phyloP scores from a whole-genome alignment of 2,888 invertebrate genomes.

The Pachliopta kotzebuea region DNA sequence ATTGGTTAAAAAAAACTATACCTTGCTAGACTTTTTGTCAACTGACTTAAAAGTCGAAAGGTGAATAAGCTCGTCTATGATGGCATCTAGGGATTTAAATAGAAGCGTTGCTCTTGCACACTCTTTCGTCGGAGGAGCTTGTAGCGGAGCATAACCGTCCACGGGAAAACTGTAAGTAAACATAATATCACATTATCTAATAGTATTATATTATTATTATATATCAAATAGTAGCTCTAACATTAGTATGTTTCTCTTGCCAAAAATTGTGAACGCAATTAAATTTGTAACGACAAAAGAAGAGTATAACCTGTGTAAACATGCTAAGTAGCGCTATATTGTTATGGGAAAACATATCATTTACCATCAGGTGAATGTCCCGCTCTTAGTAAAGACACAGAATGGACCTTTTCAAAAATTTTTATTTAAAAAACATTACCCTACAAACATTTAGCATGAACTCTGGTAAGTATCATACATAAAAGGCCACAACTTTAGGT shows the following conservation, averaged over 20 bases:
- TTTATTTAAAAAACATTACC: neutral
- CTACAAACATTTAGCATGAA: neutral
- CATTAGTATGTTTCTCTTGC: no score
- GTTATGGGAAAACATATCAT: no score
- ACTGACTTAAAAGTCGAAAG: conserved; percentile 50
- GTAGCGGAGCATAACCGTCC: conserved; percentile 83
- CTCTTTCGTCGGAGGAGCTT: conserved; percentile 69
- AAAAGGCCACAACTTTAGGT: neutral
- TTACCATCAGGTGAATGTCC: no score
- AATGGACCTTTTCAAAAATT: no score
- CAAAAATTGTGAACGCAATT: no score
- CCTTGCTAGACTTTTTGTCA: conserved; percentile 63
- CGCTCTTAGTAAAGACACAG: no score
- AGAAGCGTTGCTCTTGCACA: conserved; percentile 55
- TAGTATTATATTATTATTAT: no score
- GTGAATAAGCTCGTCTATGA: conserved; percentile 56
- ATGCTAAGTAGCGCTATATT: no score
- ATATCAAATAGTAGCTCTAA: no score
- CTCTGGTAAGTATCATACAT: neutral
- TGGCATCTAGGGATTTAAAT: conserved; percentile 59
- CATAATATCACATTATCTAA: neutral
- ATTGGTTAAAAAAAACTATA: no score
- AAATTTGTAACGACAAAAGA: no score
- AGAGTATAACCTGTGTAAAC: no score
- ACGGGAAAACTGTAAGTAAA: conserved; percentile 81